Conservation (phyloP, 2,888 invertebrate species). For the Enoplolaimus lenunculus region DNA sequence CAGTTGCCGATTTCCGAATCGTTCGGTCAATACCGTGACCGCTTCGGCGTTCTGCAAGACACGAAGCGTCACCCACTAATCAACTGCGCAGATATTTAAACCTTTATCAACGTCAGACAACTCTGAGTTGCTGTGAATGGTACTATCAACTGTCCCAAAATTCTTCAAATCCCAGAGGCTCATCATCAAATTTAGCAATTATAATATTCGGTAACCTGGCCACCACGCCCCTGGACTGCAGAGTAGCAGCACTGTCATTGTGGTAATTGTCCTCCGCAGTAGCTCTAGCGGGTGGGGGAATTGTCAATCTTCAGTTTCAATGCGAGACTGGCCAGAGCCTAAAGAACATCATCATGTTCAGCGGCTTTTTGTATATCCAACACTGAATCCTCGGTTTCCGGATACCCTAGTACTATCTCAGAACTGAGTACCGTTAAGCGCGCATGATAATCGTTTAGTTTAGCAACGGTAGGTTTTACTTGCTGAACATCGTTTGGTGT, state of each 20-base stretch:
- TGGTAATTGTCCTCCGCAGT: not conserved
- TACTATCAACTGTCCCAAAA: too few species aligned
- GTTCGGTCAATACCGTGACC: not conserved
- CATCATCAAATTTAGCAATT: slow-evolving; percentile 6
- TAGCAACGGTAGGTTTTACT: not conserved
- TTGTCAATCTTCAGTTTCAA: not conserved
- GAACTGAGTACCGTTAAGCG: not conserved
- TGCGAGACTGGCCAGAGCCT: not conserved
- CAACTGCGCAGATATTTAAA: too few species aligned
- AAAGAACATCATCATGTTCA: not conserved
- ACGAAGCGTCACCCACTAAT: too few species aligned
- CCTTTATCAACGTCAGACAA: too few species aligned
- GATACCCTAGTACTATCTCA: not conserved
- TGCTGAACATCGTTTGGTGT: not conserved
- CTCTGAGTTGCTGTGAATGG: too few species aligned
- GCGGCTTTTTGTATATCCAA: not conserved
- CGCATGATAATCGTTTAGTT: not conserved
- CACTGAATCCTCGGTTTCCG: not conserved
- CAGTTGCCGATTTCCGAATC: not conserved
- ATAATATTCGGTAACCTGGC: not conserved
- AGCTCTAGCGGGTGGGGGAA: not conserved
- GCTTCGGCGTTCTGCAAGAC: slow-evolving; percentile 7
- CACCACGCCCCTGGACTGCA: not conserved
- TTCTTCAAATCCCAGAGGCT: slow-evolving; percentile 5
- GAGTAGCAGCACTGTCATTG: not conserved